phyloP scores from a whole-genome alignment of 1,140 invertebrate genomes.

The Trachymyrmex septentrionalis region DNA sequence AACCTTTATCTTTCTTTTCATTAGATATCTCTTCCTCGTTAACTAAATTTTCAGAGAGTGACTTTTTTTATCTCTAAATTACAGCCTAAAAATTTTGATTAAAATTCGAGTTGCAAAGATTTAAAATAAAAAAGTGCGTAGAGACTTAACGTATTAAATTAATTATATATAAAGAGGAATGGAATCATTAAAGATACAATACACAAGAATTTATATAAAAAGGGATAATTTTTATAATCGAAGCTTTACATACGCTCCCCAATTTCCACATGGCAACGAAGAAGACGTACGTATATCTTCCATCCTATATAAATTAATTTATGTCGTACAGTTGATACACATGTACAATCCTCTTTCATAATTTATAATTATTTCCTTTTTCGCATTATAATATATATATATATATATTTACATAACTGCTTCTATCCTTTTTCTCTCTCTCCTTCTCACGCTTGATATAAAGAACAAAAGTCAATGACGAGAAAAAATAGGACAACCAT shows the following conservation, averaged over 20 bases:
- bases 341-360: conserved; percentile 39
- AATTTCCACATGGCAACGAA: conserved; percentile 26
- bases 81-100: no score
- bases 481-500: not conserved
- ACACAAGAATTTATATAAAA: conserved; percentile 58
- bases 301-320: conserved; percentile 56
- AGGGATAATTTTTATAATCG: conserved; percentile 82
- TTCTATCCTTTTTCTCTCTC: not conserved
- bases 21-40: no score
- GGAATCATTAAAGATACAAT: conserved; percentile 9
- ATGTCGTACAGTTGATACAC: conserved; percentile 17
- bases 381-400: conserved; percentile 20
- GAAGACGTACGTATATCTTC: conserved; percentile 56
- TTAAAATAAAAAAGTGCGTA: no score
- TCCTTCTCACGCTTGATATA: not conserved
- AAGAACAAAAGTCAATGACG: not conserved
- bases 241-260: conserved; percentile 76
- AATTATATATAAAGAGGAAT: not conserved
- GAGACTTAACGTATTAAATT: not conserved
- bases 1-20: no score
- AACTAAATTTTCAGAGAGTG: no score
- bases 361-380: not conserved
- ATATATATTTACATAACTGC: conserved; percentile 24
- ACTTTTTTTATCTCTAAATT: no score
- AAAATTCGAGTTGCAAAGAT: no score